Conservation (phyloP, 2,888 invertebrate species). For the Lypha dubia region DNA sequence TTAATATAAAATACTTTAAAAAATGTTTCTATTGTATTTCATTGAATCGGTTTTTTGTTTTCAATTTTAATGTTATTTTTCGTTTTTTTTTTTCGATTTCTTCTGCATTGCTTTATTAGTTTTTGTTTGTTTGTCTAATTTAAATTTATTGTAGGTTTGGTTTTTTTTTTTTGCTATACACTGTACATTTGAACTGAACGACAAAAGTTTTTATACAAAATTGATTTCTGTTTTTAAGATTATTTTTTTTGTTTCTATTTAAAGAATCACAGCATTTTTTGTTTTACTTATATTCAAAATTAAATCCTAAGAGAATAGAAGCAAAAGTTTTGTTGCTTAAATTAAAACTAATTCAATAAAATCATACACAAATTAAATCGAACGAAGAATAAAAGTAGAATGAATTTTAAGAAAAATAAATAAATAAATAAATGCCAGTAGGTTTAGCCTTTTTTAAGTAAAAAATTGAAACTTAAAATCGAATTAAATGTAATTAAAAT, state of each 20-base stretch:
- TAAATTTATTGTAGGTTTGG: conserved; percentile 49
- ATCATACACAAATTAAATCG: conserved; percentile 4
- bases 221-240: conserved; percentile 39
- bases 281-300: conserved; percentile 68
- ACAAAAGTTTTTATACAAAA: conserved; percentile 69
- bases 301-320: conserved; percentile 59
- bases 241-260: conserved; percentile 74
- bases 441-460: conserved; percentile 30
- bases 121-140: conserved; percentile 61
- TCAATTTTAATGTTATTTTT: conserved; percentile 34
- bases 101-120: conserved; percentile 53
- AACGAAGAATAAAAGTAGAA: no score
- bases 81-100: conserved; percentile 43
- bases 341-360: conserved; percentile 14
- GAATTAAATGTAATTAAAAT: conserved; percentile 28
- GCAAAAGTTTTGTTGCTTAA: conserved; percentile 12
- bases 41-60: conserved; percentile 32
- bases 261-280: conserved; percentile 80
- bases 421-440: conserved; percentile 35
- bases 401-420: conserved; percentile 11
- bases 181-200: conserved; percentile 73
- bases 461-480: background rate
- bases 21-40: conserved; percentile 67
- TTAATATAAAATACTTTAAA: conserved; percentile 72
- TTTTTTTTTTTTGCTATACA: conserved; percentile 56